A percentile compares a stretch with the other conserved stretches of the same genome.
These are phyloP conservation scores for Bombus waltoni DNA, from an alignment of 1,140 invertebrate genomes.

Conservation along the genomic window DNA sequence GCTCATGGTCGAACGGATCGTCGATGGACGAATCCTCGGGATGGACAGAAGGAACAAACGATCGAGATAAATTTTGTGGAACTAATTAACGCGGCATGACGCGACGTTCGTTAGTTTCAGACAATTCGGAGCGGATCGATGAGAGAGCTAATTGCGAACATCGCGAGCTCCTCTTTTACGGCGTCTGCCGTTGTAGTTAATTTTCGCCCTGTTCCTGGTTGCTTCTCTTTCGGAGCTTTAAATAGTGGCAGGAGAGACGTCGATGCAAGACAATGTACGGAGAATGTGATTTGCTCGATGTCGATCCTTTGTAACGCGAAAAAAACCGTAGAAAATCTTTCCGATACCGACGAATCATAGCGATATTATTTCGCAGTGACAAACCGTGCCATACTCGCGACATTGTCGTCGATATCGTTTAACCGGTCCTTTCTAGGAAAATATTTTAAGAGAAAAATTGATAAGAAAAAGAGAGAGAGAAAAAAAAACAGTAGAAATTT, in stretches of 20 bases:
- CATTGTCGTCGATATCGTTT: too few relatives aligned
- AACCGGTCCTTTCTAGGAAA: too few relatives aligned
- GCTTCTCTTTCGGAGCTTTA: neutral
- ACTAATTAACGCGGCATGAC: conserved; percentile 60
- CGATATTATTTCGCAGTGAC: too few relatives aligned
- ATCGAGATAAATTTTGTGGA: conserved; percentile 56
- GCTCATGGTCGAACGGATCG: too few relatives aligned
- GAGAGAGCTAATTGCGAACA: conserved; percentile 2
- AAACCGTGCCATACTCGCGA: too few relatives aligned
- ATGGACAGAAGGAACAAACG: neutral
- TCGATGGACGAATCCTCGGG: conserved; percentile 11
- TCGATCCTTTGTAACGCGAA: too few relatives aligned
- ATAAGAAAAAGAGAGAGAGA: accelerated
- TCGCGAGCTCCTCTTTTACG: neutral
- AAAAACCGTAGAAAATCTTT: too few relatives aligned
- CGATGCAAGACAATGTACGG: neutral
- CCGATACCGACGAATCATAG: too few relatives aligned
- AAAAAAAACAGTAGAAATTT: neutral
- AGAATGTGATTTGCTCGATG: too few relatives aligned
- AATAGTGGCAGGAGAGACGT: too few relatives aligned
- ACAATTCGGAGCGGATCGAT: conserved; percentile 62
- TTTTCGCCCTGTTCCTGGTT: neutral
- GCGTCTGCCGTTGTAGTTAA: neutral
- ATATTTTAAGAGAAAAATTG: neutral
- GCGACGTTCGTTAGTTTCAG: conserved; percentile 23